phyloP scores from a whole-genome alignment of 2,113 vertebrate species.

The Brachyhypopomus occidentalis region DNA sequence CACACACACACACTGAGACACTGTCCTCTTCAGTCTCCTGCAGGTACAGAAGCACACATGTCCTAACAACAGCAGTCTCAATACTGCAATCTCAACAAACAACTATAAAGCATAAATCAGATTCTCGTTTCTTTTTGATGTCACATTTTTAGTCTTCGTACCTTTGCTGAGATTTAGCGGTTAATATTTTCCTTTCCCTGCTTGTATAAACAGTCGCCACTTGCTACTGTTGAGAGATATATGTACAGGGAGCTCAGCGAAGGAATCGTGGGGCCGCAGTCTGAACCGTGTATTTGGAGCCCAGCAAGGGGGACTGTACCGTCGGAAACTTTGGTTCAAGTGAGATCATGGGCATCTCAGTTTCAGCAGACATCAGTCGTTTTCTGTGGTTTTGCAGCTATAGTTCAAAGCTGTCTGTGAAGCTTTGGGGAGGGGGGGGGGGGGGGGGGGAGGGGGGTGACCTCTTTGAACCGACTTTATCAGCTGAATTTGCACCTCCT shows the following conservation, averaged over 20 bases:
- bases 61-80: slow-evolving; percentile 46
- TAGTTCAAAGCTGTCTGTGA: slow-evolving; percentile 51
- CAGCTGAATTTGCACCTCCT: slow-evolving; percentile 18
- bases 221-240: slow-evolving; percentile 64
- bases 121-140: slow-evolving; percentile 52
- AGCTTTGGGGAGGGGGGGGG: neutral
- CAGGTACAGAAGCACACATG: slow-evolving; percentile 10
- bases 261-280: slow-evolving; percentile 61
- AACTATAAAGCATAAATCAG: slow-evolving; percentile 57
- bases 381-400: slow-evolving; percentile 64
- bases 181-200: slow-evolving; percentile 56
- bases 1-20: neutral
- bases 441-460: neutral
- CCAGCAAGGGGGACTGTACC: slow-evolving; percentile 63
- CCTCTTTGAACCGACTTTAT: slow-evolving; percentile 1
- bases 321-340: slow-evolving; percentile 71
- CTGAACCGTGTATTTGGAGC: slow-evolving; percentile 49
- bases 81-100: slow-evolving; percentile 48
- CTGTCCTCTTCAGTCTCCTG: slow-evolving; percentile 19
- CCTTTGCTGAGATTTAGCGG: slow-evolving; percentile 46
- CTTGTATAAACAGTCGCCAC: slow-evolving; percentile 62
- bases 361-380: slow-evolving; percentile 67
- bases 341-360: slow-evolving; percentile 75
- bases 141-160: slow-evolving; percentile 46
- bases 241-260: slow-evolving; percentile 65